Conservation (phyloP, 2,113 vertebrate genomes). For the Coptodon rendalli region DNA sequence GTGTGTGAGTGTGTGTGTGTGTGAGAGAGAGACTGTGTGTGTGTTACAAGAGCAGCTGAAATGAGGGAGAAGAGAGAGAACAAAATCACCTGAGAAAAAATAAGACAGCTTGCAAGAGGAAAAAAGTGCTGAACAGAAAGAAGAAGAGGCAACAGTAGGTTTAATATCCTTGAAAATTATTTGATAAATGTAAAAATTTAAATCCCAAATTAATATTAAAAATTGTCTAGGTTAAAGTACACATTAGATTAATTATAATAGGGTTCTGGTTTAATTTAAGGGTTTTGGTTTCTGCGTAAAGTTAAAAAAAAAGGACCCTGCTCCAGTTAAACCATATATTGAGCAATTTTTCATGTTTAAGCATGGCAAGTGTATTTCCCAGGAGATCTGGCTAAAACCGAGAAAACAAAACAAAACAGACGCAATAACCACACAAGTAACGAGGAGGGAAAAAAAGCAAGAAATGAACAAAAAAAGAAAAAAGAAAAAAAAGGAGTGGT, state of each 20-base stretch:
- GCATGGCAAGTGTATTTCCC: not conserved
- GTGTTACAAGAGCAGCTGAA: constrained; percentile 26
- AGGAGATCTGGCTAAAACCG: not conserved
- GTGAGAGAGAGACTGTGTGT: not conserved
- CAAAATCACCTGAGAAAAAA: constrained; percentile 54
- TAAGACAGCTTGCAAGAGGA: constrained; percentile 8
- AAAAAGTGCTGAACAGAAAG: not conserved
- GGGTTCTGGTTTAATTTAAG: not conserved
- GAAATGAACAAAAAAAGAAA: not conserved
- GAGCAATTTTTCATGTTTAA: not conserved
- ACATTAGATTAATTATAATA: rapidly evolving
- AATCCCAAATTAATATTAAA: not conserved
- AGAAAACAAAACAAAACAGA: not conserved
- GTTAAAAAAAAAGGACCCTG: not conserved
- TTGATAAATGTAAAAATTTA: not conserved
- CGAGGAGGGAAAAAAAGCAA: not conserved
- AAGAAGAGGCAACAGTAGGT: not conserved
- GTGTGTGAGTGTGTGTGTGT: not conserved
- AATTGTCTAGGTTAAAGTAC: rapidly evolving
- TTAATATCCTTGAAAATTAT: not conserved
- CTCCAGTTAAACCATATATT: not conserved
- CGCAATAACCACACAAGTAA: not conserved
- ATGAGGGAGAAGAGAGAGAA: constrained; percentile 37
- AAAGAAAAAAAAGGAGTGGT: not conserved
- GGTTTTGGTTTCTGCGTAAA: not conserved